Conservation (phyloP, 2,888 invertebrate species). For the Anorthoa munda region DNA sequence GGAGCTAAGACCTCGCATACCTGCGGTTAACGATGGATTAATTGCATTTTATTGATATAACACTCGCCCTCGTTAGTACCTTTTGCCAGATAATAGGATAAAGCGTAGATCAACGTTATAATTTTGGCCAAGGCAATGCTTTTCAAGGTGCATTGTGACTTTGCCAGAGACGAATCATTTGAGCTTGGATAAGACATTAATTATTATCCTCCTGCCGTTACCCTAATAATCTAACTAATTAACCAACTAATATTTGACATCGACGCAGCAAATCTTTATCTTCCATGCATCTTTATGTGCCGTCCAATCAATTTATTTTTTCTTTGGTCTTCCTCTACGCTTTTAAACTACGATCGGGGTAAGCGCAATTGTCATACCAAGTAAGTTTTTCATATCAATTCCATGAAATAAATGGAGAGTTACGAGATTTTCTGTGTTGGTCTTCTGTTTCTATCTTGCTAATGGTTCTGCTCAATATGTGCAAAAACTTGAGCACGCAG, state of each 20-base stretch:
- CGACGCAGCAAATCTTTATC: background rate
- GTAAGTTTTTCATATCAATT: background rate
- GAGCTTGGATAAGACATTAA: background rate
- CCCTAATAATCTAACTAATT: background rate
- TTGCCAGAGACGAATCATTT: background rate
- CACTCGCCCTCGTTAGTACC: conserved; percentile 44
- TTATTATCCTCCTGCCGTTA: background rate
- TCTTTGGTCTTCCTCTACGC: too few species aligned
- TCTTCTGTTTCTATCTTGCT: conserved; percentile 23
- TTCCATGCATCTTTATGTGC: too few species aligned
- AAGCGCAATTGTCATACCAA: too few species aligned
- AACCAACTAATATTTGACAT: too few species aligned
- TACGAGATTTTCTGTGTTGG: background rate
- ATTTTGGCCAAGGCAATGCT: too few species aligned
- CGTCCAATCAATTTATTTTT: too few species aligned
- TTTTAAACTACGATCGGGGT: too few species aligned
- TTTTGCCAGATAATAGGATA: background rate
- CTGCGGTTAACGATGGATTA: conserved; percentile 57
- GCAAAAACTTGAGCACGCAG: conserved; percentile 52
- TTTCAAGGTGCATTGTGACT: background rate
- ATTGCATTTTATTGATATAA: conserved; percentile 64
- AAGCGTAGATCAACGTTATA: conserved; percentile 17
- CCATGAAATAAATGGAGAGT: background rate
- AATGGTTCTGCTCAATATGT: conserved; percentile 17
- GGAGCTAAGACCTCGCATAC: conserved; percentile 55